These are phyloP conservation scores for Gambelia wislizenii DNA, from an alignment of 2,797 vertebrate species.

Conservation along the genomic window DNA sequence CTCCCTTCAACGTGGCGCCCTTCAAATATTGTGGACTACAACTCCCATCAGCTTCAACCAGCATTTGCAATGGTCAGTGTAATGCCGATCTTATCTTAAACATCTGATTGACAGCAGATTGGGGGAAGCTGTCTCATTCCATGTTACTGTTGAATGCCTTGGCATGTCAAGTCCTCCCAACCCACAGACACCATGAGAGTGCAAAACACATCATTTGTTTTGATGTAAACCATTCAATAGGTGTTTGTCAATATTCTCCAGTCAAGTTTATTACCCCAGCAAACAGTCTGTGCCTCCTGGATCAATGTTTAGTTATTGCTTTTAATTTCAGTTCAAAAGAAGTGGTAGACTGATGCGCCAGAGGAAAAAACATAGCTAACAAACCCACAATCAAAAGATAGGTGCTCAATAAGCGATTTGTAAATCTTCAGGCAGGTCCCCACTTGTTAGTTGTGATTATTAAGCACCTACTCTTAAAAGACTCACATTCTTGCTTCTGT, in stretches of 20 bases:
- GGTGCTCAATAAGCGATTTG: not conserved
- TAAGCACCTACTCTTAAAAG: not conserved
- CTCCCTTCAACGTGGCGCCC: not conserved
- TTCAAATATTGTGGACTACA: not conserved
- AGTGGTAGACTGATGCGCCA: not conserved
- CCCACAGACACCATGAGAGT: too few relatives aligned
- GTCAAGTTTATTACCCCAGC: not conserved
- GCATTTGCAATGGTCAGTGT: not conserved
- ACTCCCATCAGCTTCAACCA: not conserved
- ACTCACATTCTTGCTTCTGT: not conserved
- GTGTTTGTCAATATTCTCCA: not conserved
- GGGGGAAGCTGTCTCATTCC: not conserved
- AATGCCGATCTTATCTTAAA: not conserved
- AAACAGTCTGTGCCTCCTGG: not conserved
- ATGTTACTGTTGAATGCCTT: not conserved
- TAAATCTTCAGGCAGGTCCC: not conserved
- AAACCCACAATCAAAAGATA: not conserved
- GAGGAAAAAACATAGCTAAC: not conserved
- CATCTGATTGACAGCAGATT: not conserved
- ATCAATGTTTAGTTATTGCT: not conserved
- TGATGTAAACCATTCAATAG: not conserved
- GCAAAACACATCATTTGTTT: not conserved
- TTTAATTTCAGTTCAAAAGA: not conserved
- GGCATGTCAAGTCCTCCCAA: not conserved
- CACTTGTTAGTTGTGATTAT: not conserved